Conservation (phyloP, 2,797 vertebrate genomes). For the Clarias fuscus region DNA sequence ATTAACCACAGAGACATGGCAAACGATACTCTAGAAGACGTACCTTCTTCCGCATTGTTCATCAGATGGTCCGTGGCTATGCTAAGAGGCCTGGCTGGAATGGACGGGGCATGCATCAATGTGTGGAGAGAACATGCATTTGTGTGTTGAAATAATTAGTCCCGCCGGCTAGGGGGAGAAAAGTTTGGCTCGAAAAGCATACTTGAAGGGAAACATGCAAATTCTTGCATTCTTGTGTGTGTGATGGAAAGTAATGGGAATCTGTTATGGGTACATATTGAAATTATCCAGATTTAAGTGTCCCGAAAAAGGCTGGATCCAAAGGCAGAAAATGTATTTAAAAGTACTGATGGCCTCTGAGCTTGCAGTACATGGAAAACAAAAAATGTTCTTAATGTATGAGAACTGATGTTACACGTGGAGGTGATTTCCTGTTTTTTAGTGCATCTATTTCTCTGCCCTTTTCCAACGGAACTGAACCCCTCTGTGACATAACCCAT, state of each 20-base stretch:
- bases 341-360: too few species aligned
- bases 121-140: background rate
- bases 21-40: background rate
- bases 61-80: conserved; percentile 18
- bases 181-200: background rate
- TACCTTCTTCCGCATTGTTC: conserved; percentile 18
- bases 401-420: too few species aligned
- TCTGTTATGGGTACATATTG: background rate
- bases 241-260: background rate
- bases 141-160: conserved; percentile 23
- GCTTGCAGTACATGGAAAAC: too few species aligned
- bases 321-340: too few species aligned
- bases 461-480: too few species aligned
- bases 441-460: too few species aligned
- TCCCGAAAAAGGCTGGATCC: too few species aligned
- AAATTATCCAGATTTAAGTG: too few species aligned
- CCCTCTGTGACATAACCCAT: too few species aligned
- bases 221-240: too few species aligned
- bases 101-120: background rate
- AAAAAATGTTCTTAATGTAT: too few species aligned
- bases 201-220: background rate
- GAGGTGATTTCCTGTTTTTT: too few species aligned
- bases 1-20: conserved; percentile 41
- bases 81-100: conserved; percentile 1
- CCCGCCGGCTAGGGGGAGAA: background rate